Evolutionary conservation across 2,797 vertebrate genomes (phyloP), one percentile per base, ranked within the genome.

Genomic region (Acestrorhynchus altus): DNA sequence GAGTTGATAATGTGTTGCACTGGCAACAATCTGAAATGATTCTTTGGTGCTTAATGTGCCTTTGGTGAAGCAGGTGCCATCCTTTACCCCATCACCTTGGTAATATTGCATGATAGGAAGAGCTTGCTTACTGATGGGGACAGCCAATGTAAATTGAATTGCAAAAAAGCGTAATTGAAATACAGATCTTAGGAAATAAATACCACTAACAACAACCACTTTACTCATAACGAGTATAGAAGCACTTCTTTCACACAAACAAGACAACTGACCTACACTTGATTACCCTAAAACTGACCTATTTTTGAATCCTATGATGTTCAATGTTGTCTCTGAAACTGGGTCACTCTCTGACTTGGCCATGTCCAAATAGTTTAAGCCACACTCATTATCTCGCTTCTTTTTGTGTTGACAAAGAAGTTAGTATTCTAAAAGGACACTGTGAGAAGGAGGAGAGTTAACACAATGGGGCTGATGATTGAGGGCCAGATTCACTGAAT

Each of bases 301-400:
- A 69, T 28, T 31, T 69, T 18, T 69, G 39, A 69, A 4, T 24
- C 24, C 24, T 63, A 8, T 49, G 49, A 49, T 49, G 44, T 49
- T 12, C 46, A 46, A 16, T 15, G 24, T 24, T 49, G 65, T 49
- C 24, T 35, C 46, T n/a, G 16, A 46, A 52, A 52, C 16, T 31
- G 54, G 64, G 61, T 61, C 54, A 54, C 13, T 31, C 54, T 61
- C 40, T 49, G 8, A 67, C 63, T 40, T 28, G 16, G 18, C 16
- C 9, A 8, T 65, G 31, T 61, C 16, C 64, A 40, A 79, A 24
- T 40, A 8, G 71, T 74, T 82, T 49, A 42, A 64, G 47, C 40
- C 16, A 28, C 11, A 40, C 22, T 54, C 22, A 39, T 68, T 61
- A 49, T 26, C 26, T 20, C 11, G 42, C 15, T 8, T 74, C 44